A percentile compares a stretch with the other conserved stretches of the same genome.
phyloP scores from a whole-genome alignment of 2,797 vertebrate genomes.

The Echiichthys vipera region DNA sequence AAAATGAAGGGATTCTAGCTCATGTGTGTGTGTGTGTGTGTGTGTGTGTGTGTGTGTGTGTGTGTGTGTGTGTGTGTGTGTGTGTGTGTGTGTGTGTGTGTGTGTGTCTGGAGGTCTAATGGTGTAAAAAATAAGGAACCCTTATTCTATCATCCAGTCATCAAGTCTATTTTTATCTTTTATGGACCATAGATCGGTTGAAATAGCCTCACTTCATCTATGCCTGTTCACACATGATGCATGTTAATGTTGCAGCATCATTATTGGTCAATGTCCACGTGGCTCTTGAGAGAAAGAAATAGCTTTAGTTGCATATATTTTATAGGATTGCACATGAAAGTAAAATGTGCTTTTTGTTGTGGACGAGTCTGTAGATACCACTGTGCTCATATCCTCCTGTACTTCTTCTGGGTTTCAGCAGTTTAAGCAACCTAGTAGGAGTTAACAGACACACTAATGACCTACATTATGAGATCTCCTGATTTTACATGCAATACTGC shows the following conservation, averaged over 20 bases:
- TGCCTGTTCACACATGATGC: neutral
- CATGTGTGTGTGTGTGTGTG: too few relatives aligned
- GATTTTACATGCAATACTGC: neutral
- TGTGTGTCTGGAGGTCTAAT: neutral
- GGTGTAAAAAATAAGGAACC: neutral
- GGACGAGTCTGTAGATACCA: neutral
- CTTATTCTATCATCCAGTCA: too few relatives aligned
- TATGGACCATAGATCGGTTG: too few relatives aligned
- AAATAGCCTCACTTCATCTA: neutral
- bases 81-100: too few relatives aligned
- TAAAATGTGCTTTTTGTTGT: neutral
- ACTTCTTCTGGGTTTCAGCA: too few relatives aligned
- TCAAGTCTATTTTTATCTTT: neutral
- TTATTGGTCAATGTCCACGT: neutral
- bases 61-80: too few relatives aligned
- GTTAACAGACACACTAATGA: too few relatives aligned
- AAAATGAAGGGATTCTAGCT: neutral
- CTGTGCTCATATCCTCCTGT: neutral
- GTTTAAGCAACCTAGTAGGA: too few relatives aligned
- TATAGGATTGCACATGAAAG: neutral
- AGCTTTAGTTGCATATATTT: neutral
- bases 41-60: too few relatives aligned
- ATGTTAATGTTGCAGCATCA: neutral
- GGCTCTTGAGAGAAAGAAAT: neutral
- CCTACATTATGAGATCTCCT: neutral